Evolutionary conservation across 2,888 invertebrate species (phyloP).

Genomic region (Ernsta delagoae): DNA sequence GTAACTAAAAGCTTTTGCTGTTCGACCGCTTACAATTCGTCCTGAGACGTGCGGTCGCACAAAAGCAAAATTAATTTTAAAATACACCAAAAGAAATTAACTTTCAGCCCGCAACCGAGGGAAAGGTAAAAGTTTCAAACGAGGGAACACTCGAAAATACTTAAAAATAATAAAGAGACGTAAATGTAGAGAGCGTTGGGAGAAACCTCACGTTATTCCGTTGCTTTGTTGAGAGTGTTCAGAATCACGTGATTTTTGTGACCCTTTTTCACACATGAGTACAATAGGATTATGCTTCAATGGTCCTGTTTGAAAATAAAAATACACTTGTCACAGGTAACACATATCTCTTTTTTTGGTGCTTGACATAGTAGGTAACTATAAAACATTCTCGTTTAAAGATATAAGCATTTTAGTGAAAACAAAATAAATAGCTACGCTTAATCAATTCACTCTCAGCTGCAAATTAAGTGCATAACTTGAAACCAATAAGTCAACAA

Average conservation of each 20-base stretch:
- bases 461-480: slow-evolving; percentile 15
- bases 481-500: slow-evolving; percentile 20
- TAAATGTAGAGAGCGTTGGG: slow-evolving; percentile 54
- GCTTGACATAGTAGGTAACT: no score
- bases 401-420: no score
- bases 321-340: no score
- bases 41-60: slow-evolving; percentile 74
- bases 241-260: slow-evolving; percentile 37
- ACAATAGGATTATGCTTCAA: slow-evolving; percentile 3
- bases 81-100: slow-evolving; percentile 84
- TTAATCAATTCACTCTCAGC: background rate
- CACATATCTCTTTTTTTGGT: no score
- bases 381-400: no score
- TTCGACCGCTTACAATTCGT: slow-evolving; percentile 71
- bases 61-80: slow-evolving; percentile 84
- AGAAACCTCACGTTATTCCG: slow-evolving; percentile 58
- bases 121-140: slow-evolving; percentile 75
- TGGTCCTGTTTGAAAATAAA: background rate
- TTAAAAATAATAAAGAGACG: slow-evolving; percentile 80
- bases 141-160: slow-evolving; percentile 72
- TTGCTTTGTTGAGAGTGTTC: slow-evolving; percentile 49
- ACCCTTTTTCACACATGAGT: slow-evolving; percentile 10
- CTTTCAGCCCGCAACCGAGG: slow-evolving; percentile 68
- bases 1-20: slow-evolving; percentile 65
- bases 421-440: background rate